Evolutionary conservation across 2,888 invertebrate genomes (phyloP), one percentile per base, ranked within the genome.

Genomic region (Chalcis sispes): DNA sequence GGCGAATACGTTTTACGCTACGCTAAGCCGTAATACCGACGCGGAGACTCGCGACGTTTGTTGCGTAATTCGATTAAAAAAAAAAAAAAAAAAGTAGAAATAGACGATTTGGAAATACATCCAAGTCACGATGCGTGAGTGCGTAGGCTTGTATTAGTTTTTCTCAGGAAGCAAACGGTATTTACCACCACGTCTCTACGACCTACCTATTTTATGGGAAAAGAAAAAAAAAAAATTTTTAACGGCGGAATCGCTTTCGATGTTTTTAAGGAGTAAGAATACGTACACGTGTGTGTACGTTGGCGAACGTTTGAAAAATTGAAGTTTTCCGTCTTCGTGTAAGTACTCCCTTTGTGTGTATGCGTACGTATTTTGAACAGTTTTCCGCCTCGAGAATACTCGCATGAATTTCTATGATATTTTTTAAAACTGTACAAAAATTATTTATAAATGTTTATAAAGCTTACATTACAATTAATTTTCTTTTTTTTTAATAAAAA

Each of bases 1-100:
- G 77, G 36, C 70, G 78, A 79, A 65, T 81, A 81, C 78, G 81
- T 83, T 85, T 85, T 85, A 85, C 84, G 84, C 81, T 84, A 83
- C 82, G 83, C 79, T 85, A 85, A 83, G 81, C 78, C 79, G 52
- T 54, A 71, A 61, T 58, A 46, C 8, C 67, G 20, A 3, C 13
- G n/a, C 8, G 80, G 77, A 75, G 80, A 2, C 20, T n/a, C 48
- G 56, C 67, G 81, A 65, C 65, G n/a, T 80, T 82, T 78, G 82
- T 83, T 84, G 81, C 82, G 83, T 81, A 82, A 83, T 82, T 83
- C 81, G 79, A 81, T 81, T 82, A 78, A 75, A 77, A 70, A 80
- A 80, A 73, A n/a, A n/a, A n/a, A n/a, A n/a, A n/a, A n/a, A n/a
- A n/a, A n/a, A n/a, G n/a, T n/a, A n/a, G 80, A 29, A 77, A 74